These are phyloP conservation scores for Elysia chlorotica DNA, from an alignment of 1,140 invertebrate species.

Conservation along the genomic window DNA sequence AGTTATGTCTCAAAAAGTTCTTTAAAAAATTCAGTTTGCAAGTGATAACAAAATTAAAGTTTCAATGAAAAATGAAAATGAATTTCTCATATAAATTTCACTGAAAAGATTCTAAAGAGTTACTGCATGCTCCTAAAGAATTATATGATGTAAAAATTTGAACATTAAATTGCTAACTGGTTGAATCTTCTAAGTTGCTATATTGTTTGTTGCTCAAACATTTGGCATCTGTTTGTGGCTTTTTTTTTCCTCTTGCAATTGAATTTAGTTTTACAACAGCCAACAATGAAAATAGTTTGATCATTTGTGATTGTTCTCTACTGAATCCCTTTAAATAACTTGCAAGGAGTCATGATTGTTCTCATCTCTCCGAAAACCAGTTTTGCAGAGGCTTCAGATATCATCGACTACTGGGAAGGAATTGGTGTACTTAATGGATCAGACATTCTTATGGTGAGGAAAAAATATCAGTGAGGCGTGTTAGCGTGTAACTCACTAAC, in stretches of 20 bases:
- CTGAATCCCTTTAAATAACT: not conserved
- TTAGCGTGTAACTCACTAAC: too few relatives aligned
- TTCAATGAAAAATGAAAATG: not conserved
- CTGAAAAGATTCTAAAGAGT: too few relatives aligned
- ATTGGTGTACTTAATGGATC: slow-evolving; percentile 37
- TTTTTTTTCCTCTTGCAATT: not conserved
- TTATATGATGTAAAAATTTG: too few relatives aligned
- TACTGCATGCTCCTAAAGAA: too few relatives aligned
- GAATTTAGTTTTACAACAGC: not conserved
- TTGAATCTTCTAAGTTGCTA: too few relatives aligned
- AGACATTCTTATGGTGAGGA: slow-evolving; percentile 42
- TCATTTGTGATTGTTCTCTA: not conserved
- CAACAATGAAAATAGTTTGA: not conserved
- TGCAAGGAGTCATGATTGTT: not conserved
- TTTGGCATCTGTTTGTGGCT: not conserved
- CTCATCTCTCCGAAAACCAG: slow-evolving; percentile 22
- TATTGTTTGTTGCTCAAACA: not conserved
- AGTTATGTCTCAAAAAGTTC: not conserved
- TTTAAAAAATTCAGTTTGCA: not conserved
- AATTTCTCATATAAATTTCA: not conserved
- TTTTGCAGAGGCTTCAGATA: slow-evolving; percentile 39
- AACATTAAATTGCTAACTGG: too few relatives aligned
- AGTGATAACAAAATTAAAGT: not conserved
- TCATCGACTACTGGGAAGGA: slow-evolving; percentile 44
- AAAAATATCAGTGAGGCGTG: too few relatives aligned